Percentiles rank a stretch among this genome's conserved stretches.
Conservation (phyloP, 1,140 invertebrate species). For the Cotesia glomerata region DNA sequence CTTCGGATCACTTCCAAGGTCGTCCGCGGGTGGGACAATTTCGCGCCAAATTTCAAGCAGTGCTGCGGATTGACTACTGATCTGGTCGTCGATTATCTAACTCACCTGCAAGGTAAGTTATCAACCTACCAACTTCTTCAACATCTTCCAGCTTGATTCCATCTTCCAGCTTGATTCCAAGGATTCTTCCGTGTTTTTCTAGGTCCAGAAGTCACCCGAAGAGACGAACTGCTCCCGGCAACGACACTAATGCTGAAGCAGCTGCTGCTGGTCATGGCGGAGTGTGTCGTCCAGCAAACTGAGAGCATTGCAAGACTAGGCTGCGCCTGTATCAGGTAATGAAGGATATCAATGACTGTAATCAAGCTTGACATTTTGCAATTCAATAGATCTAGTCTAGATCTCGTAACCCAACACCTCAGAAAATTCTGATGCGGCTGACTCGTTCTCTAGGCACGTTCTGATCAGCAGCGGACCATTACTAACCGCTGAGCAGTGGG, state of each 20-base stretch:
- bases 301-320: constrained; percentile 88
- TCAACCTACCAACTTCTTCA: too few relatives aligned
- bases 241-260: constrained; percentile 85
- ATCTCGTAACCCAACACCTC: constrained; percentile 10
- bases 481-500: constrained; percentile 83
- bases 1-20: constrained; percentile 74
- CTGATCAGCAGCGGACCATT: constrained; percentile 82
- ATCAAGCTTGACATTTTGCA: constrained; percentile 53
- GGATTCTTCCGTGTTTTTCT: background rate
- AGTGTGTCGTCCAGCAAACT: constrained; percentile 87
- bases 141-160: too few relatives aligned
- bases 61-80: constrained; percentile 91
- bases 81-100: constrained; percentile 84
- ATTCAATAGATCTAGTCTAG: background rate
- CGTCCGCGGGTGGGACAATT: constrained; percentile 74
- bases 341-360: constrained; percentile 43
- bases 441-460: constrained; percentile 70
- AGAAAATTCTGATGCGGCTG: background rate
- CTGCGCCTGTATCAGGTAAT: constrained; percentile 85
- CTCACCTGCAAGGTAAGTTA: constrained; percentile 64
- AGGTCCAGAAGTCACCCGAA: constrained; percentile 51
- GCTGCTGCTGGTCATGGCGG: constrained; percentile 83
- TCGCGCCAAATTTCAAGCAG: constrained; percentile 89
- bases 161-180: background rate
- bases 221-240: constrained; percentile 58